phyloP scores from a whole-genome alignment of 2,113 vertebrate genomes.

The Varanus salvator region DNA sequence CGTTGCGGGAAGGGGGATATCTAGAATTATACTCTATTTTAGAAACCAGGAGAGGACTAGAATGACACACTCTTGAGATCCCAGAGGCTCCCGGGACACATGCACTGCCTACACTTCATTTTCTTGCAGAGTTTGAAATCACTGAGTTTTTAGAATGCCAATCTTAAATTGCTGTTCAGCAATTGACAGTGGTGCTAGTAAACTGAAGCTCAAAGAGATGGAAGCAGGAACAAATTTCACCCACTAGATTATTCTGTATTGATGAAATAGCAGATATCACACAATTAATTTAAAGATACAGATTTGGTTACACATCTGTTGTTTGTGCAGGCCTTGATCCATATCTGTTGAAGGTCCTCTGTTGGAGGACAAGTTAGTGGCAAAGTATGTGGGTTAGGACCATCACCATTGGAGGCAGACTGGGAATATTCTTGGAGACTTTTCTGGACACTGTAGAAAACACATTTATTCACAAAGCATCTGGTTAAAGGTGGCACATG shows the following conservation, averaged over 20 bases:
- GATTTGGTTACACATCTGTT: background rate
- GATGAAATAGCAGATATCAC: background rate
- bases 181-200: slow-evolving; percentile 52
- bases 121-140: slow-evolving; percentile 53
- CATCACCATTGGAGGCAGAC: background rate
- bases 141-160: slow-evolving; percentile 52
- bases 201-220: slow-evolving; percentile 59
- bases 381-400: background rate
- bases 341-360: background rate
- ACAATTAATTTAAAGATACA: background rate
- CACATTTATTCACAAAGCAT: background rate
- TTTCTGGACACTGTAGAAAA: background rate
- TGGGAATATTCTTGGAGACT: background rate
- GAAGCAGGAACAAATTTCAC: background rate
- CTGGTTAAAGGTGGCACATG: no score
- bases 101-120: slow-evolving; percentile 51
- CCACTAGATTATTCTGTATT: background rate
- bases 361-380: background rate
- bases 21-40: slow-evolving; percentile 62
- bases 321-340: background rate
- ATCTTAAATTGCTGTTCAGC: slow-evolving; percentile 50
- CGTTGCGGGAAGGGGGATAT: slow-evolving; percentile 50
- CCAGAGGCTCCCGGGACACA: slow-evolving; percentile 42
- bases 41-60: slow-evolving; percentile 49
- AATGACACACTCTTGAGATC: slow-evolving; percentile 45